Evolutionary conservation across 2,888 invertebrate genomes (phyloP), one percentile per base, ranked within the genome.

Genomic region (Aplocera efformata): DNA sequence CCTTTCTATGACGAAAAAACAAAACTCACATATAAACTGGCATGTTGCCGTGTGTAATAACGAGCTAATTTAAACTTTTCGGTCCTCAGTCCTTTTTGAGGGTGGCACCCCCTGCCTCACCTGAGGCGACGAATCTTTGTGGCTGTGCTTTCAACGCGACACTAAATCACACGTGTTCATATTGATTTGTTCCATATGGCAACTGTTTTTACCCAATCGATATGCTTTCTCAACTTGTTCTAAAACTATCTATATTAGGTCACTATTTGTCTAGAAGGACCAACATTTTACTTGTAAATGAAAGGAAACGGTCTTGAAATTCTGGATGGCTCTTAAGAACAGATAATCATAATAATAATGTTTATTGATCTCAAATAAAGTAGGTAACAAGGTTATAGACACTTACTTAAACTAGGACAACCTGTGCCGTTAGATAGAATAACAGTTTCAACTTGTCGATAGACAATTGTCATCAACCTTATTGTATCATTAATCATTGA

Each of bases 11-110:
- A 55, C 50, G 71, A 81, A 84, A 86, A 86, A 86, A 84, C 82
- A 82, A 79, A 78, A 76, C 69, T 66, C 70, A 60, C 61, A 77
- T 72, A 72, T 70, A 79, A n/a, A 78, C 79, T 73, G 79, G 67
- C 73, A 65, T 69, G 77, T 76, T 68, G 62, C 72, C 75, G 77
- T 79, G 71, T 79, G 83, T 81, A 66, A 84, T 86, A 86, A 88
- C 88, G 77, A 88, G 88, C 86, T 88, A 85, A 88, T 88, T 88
- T 88, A 88, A 88, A 86, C 83, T 88, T 86, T 86, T 85, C 79
- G 82, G 76, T 68, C 65, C 73, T 68, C 68, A 61, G 72, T 77
- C 77, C 79, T 72, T 67, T 68, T 46, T 58, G 63, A 72, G 74
- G 79, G 77, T 68, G 72, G 60, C 64, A 60, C 69, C 74, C 76